Conservation (phyloP, 2,888 invertebrate species). For the Tetropium fuscum region DNA sequence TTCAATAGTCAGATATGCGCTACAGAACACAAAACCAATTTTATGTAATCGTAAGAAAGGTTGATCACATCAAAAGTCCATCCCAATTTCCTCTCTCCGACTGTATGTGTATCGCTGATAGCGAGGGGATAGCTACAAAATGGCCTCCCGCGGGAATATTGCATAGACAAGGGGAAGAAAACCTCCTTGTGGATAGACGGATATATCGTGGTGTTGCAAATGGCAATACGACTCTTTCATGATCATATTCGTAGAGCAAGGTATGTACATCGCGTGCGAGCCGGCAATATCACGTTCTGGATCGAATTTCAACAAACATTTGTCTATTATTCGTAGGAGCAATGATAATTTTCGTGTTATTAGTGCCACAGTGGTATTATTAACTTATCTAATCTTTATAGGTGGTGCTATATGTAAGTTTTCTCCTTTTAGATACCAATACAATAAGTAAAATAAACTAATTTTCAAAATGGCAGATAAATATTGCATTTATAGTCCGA, state of each 20-base stretch:
- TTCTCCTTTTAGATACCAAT: no score
- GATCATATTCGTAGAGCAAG: constrained; percentile 53
- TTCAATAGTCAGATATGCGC: constrained; percentile 1
- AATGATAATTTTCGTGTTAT: no score
- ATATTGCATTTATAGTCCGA: no score
- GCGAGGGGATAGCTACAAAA: constrained; percentile 52
- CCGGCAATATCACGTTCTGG: constrained; percentile 50
- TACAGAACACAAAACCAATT: constrained; percentile 20
- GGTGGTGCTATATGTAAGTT: no score
- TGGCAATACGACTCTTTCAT: constrained; percentile 55
- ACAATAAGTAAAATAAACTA: no score
- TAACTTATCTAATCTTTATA: no score
- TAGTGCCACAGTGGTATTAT: no score
- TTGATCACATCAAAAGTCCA: constrained; percentile 53
- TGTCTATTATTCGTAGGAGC: no score
- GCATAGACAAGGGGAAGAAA: constrained; percentile 56
- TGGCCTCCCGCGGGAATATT: constrained; percentile 49
- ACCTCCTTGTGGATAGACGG: constrained; percentile 59
- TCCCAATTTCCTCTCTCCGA: constrained; percentile 59
- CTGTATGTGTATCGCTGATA: constrained; percentile 62
- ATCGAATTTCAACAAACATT: constrained; percentile 14
- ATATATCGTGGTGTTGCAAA: constrained; percentile 56
- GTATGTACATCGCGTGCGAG: constrained; percentile 46
- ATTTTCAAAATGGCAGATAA: no score
- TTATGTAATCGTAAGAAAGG: constrained; percentile 22